Conservation (phyloP, 2,113 vertebrate species). For the Hemiprocne comata region DNA sequence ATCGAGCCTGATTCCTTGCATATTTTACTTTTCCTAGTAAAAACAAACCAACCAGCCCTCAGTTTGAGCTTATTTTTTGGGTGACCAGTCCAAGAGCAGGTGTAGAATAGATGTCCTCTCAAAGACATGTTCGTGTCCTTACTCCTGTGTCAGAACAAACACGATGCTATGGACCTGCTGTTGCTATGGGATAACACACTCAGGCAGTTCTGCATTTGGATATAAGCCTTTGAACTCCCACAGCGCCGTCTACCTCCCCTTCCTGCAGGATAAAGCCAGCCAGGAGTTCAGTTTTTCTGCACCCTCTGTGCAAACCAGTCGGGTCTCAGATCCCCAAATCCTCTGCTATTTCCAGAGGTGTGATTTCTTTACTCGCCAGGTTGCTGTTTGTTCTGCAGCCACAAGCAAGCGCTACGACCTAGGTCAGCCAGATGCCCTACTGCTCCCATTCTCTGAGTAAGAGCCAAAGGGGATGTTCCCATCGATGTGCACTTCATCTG, state of each 20-base stretch:
- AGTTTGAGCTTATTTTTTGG: background rate
- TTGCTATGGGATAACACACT: background rate
- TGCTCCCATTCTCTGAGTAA: background rate
- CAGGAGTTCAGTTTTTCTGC: background rate
- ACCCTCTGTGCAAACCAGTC: background rate
- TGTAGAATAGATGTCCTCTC: background rate
- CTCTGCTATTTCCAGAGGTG: background rate
- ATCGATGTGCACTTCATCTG: background rate
- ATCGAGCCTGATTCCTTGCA: background rate
- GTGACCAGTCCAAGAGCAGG: background rate
- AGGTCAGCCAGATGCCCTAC: background rate
- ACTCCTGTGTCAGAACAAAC: background rate
- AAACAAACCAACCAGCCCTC: background rate
- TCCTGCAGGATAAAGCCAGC: background rate
- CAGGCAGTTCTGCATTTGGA: background rate
- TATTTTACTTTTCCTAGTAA: background rate
- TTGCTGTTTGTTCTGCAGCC: background rate
- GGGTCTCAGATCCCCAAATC: background rate
- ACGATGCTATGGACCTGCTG: background rate
- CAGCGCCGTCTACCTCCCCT: background rate
- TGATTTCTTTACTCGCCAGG: background rate
- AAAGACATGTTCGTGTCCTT: background rate
- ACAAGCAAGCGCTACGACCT: background rate
- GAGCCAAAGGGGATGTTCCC: background rate
- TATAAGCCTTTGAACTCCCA: background rate